Base-by-base conservation (phyloP, 1,140 invertebrate genomes). In the Sitophilus oryzae region DNA sequence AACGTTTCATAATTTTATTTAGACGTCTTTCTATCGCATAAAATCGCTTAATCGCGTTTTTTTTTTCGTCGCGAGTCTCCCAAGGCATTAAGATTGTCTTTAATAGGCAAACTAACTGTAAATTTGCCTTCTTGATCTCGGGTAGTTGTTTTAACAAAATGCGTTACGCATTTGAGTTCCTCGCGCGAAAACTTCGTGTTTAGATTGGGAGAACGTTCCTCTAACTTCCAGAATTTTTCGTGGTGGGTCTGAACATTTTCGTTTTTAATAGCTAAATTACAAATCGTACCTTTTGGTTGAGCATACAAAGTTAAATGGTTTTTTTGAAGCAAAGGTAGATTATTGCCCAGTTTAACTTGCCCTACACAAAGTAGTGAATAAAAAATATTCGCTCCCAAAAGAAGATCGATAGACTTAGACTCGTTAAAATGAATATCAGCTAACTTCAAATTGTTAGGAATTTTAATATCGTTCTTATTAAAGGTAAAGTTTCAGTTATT, bases 91-190 rank as follows among this genome's bases (percentile, higher is more conserved):
- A 44, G 1, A 44, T 44, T 37, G 52, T 58, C 41, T 21, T 10
- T 5, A 52, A 65, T 43, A 46, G 58, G 50, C 38, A 56, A 25
- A 30, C 37, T 42, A 36, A 64, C 56, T 21, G 45, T 49, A 56
- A 61, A 54, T 34, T 54, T 49, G 9, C 47, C 53, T 41, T 55
- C 40, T 15, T 22, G 8, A 14, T 19, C 18, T 30, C 34, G 30
- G 34, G 45, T 21, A n/a, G 34, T 48, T 23, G 11, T 46, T 18
- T 34, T n/a, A 4, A 18, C 50, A 42, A 43, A 42, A 8, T 47
- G 40, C 19, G 16, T 56, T 46, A 56, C 63, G 59, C 52, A 47
- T 35, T 18, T 2, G 0, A 25, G 6, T 37, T 54, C 52, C 9
- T 47, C 43, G 18, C 37, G 9, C 6, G 22, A n/a, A n/a, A n/a